Conservation (phyloP, 2,113 vertebrate genomes). For the Columba janthina region DNA sequence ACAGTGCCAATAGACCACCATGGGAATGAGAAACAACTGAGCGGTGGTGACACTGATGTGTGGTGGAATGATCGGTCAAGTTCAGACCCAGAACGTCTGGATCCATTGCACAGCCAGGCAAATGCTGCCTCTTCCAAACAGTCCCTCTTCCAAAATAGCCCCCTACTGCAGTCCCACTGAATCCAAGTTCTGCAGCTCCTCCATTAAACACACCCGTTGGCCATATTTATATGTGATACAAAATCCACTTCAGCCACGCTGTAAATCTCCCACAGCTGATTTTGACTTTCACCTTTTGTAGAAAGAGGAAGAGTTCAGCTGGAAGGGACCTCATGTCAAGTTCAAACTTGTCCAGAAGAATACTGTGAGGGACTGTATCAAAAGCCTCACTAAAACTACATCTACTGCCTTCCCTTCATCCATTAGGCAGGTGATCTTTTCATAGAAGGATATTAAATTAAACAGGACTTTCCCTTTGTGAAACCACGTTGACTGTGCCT, state of each 20-base stretch:
- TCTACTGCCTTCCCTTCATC: not conserved
- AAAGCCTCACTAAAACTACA: not conserved
- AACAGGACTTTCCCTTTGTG: not conserved
- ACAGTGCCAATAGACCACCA: fast-evolving
- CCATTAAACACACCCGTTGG: not conserved
- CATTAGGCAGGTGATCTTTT: too few species aligned
- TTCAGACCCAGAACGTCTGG: not conserved
- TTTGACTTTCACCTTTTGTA: not conserved
- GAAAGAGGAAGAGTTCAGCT: not conserved
- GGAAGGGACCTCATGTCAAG: not conserved
- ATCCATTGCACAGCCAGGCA: not conserved
- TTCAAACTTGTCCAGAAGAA: not conserved
- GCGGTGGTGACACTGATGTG: not conserved
- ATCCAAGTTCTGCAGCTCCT: not conserved
- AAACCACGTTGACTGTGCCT: not conserved
- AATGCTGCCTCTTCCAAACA: not conserved
- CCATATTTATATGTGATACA: not conserved
- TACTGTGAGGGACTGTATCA: not conserved
- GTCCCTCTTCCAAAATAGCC: not conserved
- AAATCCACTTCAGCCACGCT: fast-evolving
- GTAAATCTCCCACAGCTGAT: not conserved
- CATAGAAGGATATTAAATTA: not conserved
- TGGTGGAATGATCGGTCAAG: not conserved
- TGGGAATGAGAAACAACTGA: not conserved
- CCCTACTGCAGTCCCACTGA: not conserved